A percentile compares a stretch with the other conserved stretches of the same genome.
Evolutionary conservation across 2,797 vertebrate genomes (phyloP).

Genomic region (Poeciliopsis infans): DNA sequence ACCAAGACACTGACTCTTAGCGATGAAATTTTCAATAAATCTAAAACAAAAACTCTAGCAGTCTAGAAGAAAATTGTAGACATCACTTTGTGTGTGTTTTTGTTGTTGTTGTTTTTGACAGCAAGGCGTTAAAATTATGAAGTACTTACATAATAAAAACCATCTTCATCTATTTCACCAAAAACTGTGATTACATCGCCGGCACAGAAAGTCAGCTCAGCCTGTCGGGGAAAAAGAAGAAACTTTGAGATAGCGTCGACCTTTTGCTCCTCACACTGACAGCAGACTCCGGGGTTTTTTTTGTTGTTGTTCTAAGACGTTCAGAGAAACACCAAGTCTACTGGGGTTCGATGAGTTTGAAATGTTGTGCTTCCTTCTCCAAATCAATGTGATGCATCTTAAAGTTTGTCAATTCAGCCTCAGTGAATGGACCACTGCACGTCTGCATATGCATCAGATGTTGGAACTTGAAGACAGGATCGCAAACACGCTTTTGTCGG

Average conservation of each 20-base stretch:
- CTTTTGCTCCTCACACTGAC: background rate
- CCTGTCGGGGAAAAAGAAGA: slow-evolving; percentile 75
- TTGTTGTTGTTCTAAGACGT: slow-evolving; percentile 8
- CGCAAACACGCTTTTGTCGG: slow-evolving; percentile 52
- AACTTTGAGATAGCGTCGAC: slow-evolving; percentile 19
- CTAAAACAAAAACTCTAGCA: background rate
- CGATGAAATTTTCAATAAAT: background rate
- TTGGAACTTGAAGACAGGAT: slow-evolving; percentile 69
- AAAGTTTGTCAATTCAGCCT: slow-evolving; percentile 54
- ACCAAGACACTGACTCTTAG: background rate
- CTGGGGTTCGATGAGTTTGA: slow-evolving; percentile 55
- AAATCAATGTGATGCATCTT: slow-evolving; percentile 73
- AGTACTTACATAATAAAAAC: slow-evolving; percentile 96
- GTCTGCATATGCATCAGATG: slow-evolving; percentile 68
- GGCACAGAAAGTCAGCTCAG: slow-evolving; percentile 95
- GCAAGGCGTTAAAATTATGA: background rate
- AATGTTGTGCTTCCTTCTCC: slow-evolving; percentile 71
- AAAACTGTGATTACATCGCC: slow-evolving; percentile 96
- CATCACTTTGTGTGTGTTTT: too few species aligned
- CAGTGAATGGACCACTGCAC: slow-evolving; percentile 52
- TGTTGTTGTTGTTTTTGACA: background rate
- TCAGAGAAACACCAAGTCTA: slow-evolving; percentile 52
- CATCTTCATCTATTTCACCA: slow-evolving; percentile 97
- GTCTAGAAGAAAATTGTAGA: background rate
- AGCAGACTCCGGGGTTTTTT: background rate